Conservation (phyloP, 2,113 vertebrate species). For the Ascaphus truei region DNA sequence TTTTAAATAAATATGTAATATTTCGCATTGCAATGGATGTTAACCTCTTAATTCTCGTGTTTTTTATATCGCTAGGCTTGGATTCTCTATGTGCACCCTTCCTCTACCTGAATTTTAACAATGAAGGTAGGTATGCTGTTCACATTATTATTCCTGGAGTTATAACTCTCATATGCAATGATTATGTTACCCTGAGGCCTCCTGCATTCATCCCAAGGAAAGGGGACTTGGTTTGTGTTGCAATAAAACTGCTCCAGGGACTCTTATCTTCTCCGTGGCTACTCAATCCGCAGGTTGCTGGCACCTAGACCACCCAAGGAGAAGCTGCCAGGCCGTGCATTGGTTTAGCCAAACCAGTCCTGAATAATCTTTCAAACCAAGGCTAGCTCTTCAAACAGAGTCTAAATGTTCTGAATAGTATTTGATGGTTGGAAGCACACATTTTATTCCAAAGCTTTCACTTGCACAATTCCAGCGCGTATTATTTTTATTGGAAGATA, state of each 20-base stretch:
- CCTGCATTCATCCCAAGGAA: too few relatives aligned
- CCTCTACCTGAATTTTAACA: conserved; percentile 96
- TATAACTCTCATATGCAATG: too few relatives aligned
- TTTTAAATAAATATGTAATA: too few relatives aligned
- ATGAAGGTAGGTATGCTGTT: conserved; percentile 75
- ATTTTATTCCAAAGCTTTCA: neutral
- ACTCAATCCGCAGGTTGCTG: neutral
- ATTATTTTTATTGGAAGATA: too few relatives aligned
- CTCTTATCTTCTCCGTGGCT: neutral
- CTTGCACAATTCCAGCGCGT: too few relatives aligned
- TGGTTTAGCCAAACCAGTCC: neutral
- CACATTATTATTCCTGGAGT: neutral
- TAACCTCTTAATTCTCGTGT: neutral
- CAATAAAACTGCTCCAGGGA: too few relatives aligned
- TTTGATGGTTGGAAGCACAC: conserved; percentile 22
- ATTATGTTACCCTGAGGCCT: too few relatives aligned
- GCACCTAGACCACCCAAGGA: neutral
- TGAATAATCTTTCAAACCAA: neutral
- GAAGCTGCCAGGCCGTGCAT: neutral
- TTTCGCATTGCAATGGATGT: too few relatives aligned
- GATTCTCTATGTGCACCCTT: conserved; percentile 97
- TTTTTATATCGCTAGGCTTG: conserved; percentile 69
- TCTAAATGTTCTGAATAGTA: neutral
- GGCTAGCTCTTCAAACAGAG: neutral
- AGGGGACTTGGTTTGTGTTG: too few relatives aligned